Conservation (phyloP, 2,797 vertebrate species). For the Lepidocolaptes lacrymiger region DNA sequence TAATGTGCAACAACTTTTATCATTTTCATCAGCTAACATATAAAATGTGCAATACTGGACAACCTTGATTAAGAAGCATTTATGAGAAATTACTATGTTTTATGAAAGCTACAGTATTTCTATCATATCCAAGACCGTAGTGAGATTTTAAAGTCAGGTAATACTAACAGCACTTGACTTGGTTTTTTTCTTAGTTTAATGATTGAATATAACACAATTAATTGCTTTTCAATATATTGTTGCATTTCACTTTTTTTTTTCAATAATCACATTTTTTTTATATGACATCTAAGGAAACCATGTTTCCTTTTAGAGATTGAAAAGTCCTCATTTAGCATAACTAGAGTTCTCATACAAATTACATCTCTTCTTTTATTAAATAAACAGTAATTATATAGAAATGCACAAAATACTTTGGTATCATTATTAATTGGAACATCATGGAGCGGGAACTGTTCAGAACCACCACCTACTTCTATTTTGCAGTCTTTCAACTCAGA, state of each 20-base stretch:
- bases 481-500: background rate
- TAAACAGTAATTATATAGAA: background rate
- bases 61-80: background rate
- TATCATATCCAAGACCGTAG: background rate
- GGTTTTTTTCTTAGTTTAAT: background rate
- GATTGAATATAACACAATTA: background rate
- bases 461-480: background rate
- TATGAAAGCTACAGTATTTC: background rate
- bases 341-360: background rate
- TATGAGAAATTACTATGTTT: background rate
- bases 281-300: background rate
- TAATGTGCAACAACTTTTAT: background rate
- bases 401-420: background rate
- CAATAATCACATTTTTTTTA: background rate
- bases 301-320: background rate
- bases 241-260: background rate
- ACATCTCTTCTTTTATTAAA: background rate
- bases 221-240: background rate
- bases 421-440: background rate
- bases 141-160: background rate
- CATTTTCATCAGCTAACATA: background rate
- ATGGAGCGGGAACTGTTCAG: background rate
- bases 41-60: background rate
- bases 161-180: accelerated
- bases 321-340: background rate